Conservation (phyloP, 2,113 vertebrate genomes). For the Mirza zaza region DNA sequence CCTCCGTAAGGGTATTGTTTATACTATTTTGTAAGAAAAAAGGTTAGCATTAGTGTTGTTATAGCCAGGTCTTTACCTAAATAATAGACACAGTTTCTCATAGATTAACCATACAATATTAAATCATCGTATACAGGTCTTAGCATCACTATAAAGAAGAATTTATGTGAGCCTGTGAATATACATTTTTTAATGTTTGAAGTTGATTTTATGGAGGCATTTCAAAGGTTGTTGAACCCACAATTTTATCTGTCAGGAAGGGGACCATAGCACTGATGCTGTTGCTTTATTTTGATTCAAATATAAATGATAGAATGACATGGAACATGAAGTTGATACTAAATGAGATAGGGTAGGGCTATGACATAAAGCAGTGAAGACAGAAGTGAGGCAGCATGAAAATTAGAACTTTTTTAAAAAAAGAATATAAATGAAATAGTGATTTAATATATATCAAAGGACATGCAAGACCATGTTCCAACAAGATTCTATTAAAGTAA, state of each 20-base stretch:
- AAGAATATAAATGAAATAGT: neutral
- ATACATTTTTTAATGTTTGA: slow-evolving; percentile 31
- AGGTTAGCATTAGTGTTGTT: neutral
- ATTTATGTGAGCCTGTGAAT: slow-evolving; percentile 53
- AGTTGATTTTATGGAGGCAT: slow-evolving; percentile 26
- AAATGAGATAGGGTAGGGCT: neutral
- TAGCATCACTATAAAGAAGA: neutral
- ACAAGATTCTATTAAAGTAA: neutral
- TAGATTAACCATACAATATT: neutral
- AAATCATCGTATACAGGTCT: neutral
- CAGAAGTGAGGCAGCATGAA: neutral
- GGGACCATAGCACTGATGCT: neutral
- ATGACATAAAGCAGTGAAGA: neutral
- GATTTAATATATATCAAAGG: neutral
- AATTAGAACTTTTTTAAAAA: neutral
- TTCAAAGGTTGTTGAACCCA: slow-evolving; percentile 27
- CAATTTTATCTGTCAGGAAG: slow-evolving; percentile 21
- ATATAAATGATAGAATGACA: neutral
- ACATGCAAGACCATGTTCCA: neutral
- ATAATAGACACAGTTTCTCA: neutral
- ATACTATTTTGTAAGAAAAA: neutral
- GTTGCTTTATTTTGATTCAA: slow-evolving; percentile 1
- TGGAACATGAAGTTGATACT: neutral
- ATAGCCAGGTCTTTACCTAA: neutral
- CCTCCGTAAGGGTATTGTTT: neutral